Evolutionary conservation across 2,113 vertebrate genomes (phyloP).

Genomic region (Orcinus orca): DNA sequence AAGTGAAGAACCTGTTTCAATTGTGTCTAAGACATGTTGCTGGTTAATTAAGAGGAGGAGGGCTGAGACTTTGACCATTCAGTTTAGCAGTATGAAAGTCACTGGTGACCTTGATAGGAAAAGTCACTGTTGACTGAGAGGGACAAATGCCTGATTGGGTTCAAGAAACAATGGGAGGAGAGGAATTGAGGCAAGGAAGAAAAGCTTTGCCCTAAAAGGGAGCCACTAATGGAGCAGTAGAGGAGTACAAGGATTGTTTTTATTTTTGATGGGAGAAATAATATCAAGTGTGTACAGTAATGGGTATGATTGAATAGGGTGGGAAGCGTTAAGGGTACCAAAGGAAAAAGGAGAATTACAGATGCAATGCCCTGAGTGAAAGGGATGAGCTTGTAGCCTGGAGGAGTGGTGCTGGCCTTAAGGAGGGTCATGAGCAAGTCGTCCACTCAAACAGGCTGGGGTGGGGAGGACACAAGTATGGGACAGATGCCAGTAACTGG

Average conservation of each 20-base stretch:
- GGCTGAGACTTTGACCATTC: not conserved
- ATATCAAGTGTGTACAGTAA: not conserved
- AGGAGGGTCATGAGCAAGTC: not conserved
- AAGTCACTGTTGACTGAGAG: not conserved
- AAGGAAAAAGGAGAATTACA: too few species aligned
- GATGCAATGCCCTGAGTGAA: not conserved
- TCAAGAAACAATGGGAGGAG: not conserved
- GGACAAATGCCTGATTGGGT: not conserved
- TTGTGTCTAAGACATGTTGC: not conserved
- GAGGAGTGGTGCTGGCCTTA: not conserved
- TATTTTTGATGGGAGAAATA: not conserved
- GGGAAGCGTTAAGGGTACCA: not conserved
- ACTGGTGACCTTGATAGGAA: not conserved
- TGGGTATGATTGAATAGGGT: not conserved
- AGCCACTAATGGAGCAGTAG: not conserved
- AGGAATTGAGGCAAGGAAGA: not conserved
- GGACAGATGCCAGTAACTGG: not conserved
- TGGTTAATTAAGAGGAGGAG: not conserved
- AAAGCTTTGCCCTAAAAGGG: not conserved
- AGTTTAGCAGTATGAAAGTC: not conserved
- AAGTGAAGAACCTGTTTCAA: not conserved
- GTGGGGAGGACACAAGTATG: accelerated
- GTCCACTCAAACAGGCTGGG: not conserved
- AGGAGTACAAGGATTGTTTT: not conserved
- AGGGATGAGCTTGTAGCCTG: not conserved